Evolutionary conservation across 2,113 vertebrate genomes (phyloP).

Genomic region (Sinocyclocheilus maitianheensis): DNA sequence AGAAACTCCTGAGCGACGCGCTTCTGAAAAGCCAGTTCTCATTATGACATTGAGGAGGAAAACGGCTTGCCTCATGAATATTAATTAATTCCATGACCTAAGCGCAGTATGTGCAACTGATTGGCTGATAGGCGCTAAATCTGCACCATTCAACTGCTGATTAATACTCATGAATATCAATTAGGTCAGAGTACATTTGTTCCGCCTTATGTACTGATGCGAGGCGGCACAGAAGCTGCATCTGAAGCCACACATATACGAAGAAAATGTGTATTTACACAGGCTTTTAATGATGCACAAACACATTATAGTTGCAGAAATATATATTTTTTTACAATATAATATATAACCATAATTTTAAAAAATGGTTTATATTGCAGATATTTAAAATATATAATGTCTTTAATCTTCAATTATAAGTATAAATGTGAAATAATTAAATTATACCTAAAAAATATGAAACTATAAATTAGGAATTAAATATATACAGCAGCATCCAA

Average conservation of each 20-base stretch:
- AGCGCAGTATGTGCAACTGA: not conserved
- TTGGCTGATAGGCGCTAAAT: not conserved
- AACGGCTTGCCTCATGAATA: slow-evolving; percentile 5
- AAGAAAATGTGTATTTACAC: not conserved
- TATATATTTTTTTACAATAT: not conserved
- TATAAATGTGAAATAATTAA: not conserved
- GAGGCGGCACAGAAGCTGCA: not conserved
- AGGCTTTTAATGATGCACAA: not conserved
- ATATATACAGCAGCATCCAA: not conserved
- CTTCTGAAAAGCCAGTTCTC: not conserved
- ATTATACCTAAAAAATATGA: not conserved
- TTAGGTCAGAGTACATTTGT: not conserved
- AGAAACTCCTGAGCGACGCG: not conserved
- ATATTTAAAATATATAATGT: not conserved
- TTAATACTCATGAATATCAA: slow-evolving; percentile 11
- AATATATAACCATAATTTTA: not conserved
- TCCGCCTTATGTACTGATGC: no score
- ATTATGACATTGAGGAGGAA: no score
- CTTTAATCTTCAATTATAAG: not conserved
- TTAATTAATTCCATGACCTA: not conserved
- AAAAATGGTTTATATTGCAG: not conserved
- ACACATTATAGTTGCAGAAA: not conserved
- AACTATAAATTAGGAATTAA: not conserved
- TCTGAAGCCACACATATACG: no score
- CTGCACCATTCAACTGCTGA: not conserved